These are phyloP conservation scores for Aradophagus sp. DNA, from an alignment of 1,140 invertebrate genomes.

Conservation along the genomic window DNA sequence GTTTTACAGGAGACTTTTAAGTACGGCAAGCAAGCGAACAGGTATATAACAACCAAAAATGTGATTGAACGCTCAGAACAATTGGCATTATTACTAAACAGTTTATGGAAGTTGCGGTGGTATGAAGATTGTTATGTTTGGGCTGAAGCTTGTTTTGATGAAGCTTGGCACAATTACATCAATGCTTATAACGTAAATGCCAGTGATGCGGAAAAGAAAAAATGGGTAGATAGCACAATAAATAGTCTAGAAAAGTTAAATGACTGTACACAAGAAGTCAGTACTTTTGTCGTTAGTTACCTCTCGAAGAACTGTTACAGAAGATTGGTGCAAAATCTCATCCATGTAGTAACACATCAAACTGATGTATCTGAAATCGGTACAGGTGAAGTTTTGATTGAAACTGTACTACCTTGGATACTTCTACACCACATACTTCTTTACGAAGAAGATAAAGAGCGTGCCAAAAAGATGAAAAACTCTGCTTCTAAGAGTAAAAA, in stretches of 20 bases:
- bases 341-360: conserved; percentile 83
- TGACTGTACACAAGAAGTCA: conserved; percentile 78
- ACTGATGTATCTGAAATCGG: conserved; percentile 78
- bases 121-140: conserved; percentile 82
- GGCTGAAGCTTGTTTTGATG: conserved; percentile 83
- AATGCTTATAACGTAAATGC: conserved; percentile 66
- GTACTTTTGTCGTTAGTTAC: conserved; percentile 74
- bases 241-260: conserved; percentile 82
- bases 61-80: conserved; percentile 76
- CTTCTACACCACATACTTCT: conserved; percentile 86
- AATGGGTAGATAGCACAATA: conserved; percentile 80
- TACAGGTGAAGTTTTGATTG: conserved; percentile 80
- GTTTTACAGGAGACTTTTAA: conserved; percentile 81
- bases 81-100: conserved; percentile 81
- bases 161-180: conserved; percentile 78
- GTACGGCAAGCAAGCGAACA: conserved; percentile 67
- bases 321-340: conserved; percentile 84
- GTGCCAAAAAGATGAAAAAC: conserved; percentile 65
- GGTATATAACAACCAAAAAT: conserved; percentile 60
- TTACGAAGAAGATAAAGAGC: conserved; percentile 75
- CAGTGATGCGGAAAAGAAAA: conserved; percentile 75
- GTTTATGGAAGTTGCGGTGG: conserved; percentile 78
- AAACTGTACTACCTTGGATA: conserved; percentile 87
- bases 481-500: conserved; percentile 60
- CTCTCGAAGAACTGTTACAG: conserved; percentile 76